Conservation (phyloP, 2,888 invertebrate species). For the Clunio marinus region DNA sequence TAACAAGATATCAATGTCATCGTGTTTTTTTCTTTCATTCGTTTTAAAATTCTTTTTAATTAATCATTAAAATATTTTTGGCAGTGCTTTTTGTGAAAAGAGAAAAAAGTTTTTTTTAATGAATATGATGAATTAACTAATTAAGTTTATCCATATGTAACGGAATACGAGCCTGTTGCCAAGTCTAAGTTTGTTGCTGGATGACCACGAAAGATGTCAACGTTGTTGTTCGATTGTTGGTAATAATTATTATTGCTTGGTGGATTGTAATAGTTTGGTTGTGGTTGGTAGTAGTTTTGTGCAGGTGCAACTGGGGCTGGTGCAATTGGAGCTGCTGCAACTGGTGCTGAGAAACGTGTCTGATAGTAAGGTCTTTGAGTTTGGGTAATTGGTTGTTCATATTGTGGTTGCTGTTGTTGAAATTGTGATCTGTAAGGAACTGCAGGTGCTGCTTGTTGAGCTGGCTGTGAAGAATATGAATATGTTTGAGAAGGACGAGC, state of each 20-base stretch:
- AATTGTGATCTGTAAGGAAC: conserved; percentile 42
- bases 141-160: conserved; percentile 57
- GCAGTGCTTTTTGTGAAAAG: conserved; percentile 1
- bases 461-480: too few relatives aligned
- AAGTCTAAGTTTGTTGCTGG: conserved; percentile 71
- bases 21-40: background rate
- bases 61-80: conserved; percentile 20
- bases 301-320: conserved; percentile 44
- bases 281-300: conserved; percentile 42
- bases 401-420: conserved; percentile 42
- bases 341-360: conserved; percentile 41
- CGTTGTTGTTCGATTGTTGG: conserved; percentile 45
- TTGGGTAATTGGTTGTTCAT: conserved; percentile 43
- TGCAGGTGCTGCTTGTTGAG: conserved; percentile 43
- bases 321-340: conserved; percentile 46
- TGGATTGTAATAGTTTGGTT: conserved; percentile 48
- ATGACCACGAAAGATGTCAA: conserved; percentile 59
- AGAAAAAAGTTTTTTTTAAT: background rate
- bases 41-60: background rate
- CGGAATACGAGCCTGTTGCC: conserved; percentile 70
- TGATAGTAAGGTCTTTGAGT: conserved; percentile 39
- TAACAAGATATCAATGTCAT: conserved; percentile 15
- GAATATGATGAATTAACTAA: background rate
- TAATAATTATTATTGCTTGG: conserved; percentile 41
- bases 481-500: conserved; percentile 39